Percentiles rank a stretch among this genome's conserved stretches.
These are phyloP conservation scores for Sakesphorus luctuosus DNA, from an alignment of 2,113 vertebrate species.

Conservation along the genomic window DNA sequence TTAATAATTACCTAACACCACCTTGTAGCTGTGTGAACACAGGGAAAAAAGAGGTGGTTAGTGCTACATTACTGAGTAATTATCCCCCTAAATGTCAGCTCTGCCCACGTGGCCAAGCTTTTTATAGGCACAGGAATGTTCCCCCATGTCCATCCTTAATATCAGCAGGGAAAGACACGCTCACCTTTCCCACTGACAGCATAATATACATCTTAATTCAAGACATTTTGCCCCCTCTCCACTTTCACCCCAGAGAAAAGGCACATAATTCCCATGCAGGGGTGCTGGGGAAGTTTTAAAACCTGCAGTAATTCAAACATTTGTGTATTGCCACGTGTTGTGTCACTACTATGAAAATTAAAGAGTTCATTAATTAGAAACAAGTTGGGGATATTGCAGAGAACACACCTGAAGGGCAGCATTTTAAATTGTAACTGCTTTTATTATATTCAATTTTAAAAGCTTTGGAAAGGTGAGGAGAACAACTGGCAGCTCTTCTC, in stretches of 20 bases:
- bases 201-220: slow-evolving; percentile 7
- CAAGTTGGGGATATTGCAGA: background rate
- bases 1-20: background rate
- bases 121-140: slow-evolving; percentile 68
- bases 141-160: slow-evolving; percentile 61
- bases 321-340: background rate
- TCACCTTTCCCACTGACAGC: slow-evolving; percentile 59
- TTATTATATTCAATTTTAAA: background rate
- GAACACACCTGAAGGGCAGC: background rate
- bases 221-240: slow-evolving; percentile 9
- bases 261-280: background rate
- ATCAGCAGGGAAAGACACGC: slow-evolving; percentile 47
- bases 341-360: background rate
- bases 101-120: slow-evolving; percentile 49
- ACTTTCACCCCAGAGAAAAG: background rate
- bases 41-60: background rate
- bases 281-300: background rate
- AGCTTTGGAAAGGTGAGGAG: background rate
- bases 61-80: slow-evolving; percentile 59
- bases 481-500: background rate
- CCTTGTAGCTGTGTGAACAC: background rate
- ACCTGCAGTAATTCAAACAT: background rate
- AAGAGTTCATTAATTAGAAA: background rate
- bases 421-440: background rate
- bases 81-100: slow-evolving; percentile 73